Evolutionary conservation across 1,140 invertebrate species (phyloP), one percentile per base, ranked within the genome.

Genomic region (Bombus consobrinus): DNA sequence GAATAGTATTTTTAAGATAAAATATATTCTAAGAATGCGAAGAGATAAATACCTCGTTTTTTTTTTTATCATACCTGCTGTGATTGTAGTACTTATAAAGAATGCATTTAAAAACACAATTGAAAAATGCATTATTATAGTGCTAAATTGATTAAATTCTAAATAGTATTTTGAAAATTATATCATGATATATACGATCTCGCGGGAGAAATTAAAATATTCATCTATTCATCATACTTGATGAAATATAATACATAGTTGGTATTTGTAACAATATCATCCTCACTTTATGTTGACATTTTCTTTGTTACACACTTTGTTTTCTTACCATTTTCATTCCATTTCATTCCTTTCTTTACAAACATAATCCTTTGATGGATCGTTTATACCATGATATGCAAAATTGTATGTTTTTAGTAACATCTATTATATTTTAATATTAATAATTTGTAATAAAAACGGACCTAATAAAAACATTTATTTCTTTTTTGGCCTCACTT

Each of bases 91-190:
- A 88, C 87, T 92, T 89, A 90, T 88, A 92, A 94, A 91, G 91
- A 91, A 92, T 89, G 91, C 72, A 73, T 80, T 86, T 86, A 79
- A 92, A 91, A 90, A 93, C 91, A 83, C 85, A 92, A 93, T 91
- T 91, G 82, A 93, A 93, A 94, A 94, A 94, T 92, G 91, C 91
- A 92, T 93, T 92, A 92, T 88, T 85, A 86, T 92, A 93, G 87
- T 81, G 87, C 91, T 94, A 93, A 94, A 94, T 94, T 92, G 85
- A 87, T 94, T 95, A 94, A 88, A 93, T 93, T 90, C 92, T 94
- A 95, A 87, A 93, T 92, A 94, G 91, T 94, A 92, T 47, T 94
- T 94, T 91, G 85, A 92, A 94, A 92, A 85, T 87, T 75, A 87
- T 89, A 83, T 92, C 86, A 92, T 90, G 90, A 87, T 92, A 91